Conservation (phyloP, 92 coral and sea anemone genomes). For the Diadumene lineata region DNA sequence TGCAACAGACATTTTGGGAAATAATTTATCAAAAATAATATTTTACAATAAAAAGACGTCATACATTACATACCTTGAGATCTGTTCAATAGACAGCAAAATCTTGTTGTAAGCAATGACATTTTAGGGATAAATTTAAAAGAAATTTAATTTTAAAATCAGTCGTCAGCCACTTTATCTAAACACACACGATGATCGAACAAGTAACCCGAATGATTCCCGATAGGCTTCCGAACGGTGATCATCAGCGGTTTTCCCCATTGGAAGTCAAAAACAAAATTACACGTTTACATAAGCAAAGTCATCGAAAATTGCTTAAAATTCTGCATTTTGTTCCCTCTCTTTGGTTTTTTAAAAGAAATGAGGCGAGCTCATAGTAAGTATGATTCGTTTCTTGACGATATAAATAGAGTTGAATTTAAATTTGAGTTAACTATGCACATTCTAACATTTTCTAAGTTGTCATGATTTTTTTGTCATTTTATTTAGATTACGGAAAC, state of each 20-base stretch:
- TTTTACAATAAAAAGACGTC: too few relatives aligned
- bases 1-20: too few relatives aligned
- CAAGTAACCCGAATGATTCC: not conserved
- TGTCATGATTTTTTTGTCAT: not conserved
- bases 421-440: too few relatives aligned
- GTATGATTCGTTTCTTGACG: not conserved
- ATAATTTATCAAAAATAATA: too few relatives aligned
- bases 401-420: too few relatives aligned
- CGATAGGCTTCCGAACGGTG: conserved; percentile 3
- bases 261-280: conserved; percentile 7
- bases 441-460: not conserved
- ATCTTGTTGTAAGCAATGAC: conserved; percentile 17
- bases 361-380: conserved; percentile 56
- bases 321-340: conserved; percentile 6
- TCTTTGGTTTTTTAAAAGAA: not conserved
- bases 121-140: not conserved
- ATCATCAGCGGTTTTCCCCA: conserved; percentile 54
- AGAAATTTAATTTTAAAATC: too few relatives aligned
- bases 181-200: not conserved
- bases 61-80: not conserved
- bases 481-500: conserved; percentile 56
- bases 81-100: not conserved
- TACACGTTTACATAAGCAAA: conserved; percentile 39
- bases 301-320: conserved; percentile 6
- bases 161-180: not conserved